Percentiles rank a stretch among this genome's conserved stretches.
These are phyloP conservation scores for Eledone cirrhosa DNA, from an alignment of 2,888 invertebrate genomes.

Conservation along the genomic window DNA sequence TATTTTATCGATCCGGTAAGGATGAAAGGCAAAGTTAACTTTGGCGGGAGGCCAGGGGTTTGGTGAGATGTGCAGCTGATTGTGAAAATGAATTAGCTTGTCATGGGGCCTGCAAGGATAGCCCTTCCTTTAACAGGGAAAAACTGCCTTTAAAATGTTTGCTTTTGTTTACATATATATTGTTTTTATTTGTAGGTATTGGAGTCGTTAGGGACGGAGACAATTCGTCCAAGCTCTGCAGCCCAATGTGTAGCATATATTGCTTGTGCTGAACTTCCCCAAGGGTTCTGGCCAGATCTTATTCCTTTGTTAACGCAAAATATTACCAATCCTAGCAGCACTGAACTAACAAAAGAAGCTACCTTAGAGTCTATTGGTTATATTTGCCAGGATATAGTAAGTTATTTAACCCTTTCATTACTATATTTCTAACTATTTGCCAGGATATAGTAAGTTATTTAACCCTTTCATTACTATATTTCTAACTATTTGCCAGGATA, in stretches of 20 bases:
- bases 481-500: not conserved
- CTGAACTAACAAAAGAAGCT: conserved; percentile 95
- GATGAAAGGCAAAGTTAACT: no score
- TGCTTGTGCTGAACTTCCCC: conserved; percentile 94
- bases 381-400: conserved; percentile 94
- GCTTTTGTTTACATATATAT: no score
- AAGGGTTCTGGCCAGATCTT: conserved; percentile 90
- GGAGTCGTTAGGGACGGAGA: conserved; percentile 94
- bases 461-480: not conserved
- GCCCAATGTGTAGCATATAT: conserved; percentile 99
- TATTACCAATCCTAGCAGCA: conserved; percentile 81
- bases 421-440: not conserved
- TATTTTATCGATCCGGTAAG: no score
- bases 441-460: not conserved
- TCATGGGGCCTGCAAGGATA: no score
- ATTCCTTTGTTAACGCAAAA: conserved; percentile 87
- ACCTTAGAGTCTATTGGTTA: conserved; percentile 98
- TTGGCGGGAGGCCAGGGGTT: no score
- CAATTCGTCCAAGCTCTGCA: conserved; percentile 90
- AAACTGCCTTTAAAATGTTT: no score
- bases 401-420: conserved; percentile 41
- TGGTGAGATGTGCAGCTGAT: no score
- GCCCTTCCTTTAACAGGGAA: no score
- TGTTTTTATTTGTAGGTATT: conserved; percentile 88
- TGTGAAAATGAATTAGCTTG: no score